These are phyloP conservation scores for Smithornis capensis DNA, from an alignment of 2,113 vertebrate genomes.

Conservation along the genomic window DNA sequence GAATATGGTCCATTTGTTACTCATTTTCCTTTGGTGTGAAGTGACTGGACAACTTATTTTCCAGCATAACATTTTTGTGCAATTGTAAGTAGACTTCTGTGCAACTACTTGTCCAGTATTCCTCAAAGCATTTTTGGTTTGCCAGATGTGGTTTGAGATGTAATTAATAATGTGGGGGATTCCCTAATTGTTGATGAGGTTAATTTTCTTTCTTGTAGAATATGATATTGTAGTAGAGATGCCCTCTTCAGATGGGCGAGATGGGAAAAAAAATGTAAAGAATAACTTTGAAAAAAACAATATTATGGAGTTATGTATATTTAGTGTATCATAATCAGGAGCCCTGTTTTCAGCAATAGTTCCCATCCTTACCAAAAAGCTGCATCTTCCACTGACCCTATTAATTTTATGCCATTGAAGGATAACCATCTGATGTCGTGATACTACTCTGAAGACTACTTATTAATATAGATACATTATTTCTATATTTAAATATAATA, in stretches of 20 bases:
- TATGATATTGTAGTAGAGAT: neutral
- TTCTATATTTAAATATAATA: neutral
- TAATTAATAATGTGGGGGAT: neutral
- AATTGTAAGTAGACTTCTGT: conserved; percentile 19
- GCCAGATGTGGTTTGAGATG: conserved; percentile 6
- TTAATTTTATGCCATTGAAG: neutral
- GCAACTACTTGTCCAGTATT: neutral
- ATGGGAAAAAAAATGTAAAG: neutral
- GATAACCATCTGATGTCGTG: neutral
- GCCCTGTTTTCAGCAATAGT: neutral
- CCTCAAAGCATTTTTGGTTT: neutral
- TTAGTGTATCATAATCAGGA: neutral
- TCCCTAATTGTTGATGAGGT: neutral
- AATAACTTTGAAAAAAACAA: neutral
- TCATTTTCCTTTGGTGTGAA: neutral
- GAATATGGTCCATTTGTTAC: neutral
- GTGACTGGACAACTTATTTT: neutral
- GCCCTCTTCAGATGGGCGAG: neutral
- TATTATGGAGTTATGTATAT: neutral
- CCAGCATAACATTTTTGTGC: conserved; percentile 1
- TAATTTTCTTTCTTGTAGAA: conserved; percentile 5
- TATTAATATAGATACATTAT: neutral
- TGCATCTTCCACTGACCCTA: neutral
- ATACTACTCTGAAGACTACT: neutral
- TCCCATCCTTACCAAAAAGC: neutral